Conservation (phyloP, 1,140 invertebrate species). For the Parapsyche elsis region DNA sequence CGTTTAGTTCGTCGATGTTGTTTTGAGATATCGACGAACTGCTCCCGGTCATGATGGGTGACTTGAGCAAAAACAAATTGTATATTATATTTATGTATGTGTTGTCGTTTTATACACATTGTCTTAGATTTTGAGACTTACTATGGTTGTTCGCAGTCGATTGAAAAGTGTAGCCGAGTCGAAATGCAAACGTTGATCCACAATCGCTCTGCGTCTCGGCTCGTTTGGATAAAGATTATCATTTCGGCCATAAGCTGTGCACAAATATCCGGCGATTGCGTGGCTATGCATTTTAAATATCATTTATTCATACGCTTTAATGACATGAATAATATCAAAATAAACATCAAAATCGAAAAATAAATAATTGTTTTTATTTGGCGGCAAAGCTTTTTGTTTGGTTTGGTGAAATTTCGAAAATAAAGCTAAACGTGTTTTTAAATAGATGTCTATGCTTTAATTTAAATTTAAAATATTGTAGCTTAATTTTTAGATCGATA, state of each 20-base stretch:
- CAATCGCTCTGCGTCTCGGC: conserved; percentile 65
- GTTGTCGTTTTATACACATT: too few species aligned
- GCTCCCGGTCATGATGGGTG: not conserved
- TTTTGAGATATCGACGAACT: conserved; percentile 50
- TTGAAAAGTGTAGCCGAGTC: conserved; percentile 67
- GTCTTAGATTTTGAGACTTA: conserved; percentile 57
- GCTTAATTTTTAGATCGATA: too few species aligned
- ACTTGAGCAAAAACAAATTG: not conserved
- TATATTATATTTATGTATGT: too few species aligned
- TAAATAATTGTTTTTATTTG: too few species aligned
- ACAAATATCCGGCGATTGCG: conserved; percentile 71
- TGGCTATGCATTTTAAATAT: conserved; percentile 62
- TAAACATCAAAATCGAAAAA: too few species aligned
- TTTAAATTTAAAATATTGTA: too few species aligned
- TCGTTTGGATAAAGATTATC: conserved; percentile 69
- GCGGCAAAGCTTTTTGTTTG: too few species aligned
- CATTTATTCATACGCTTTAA: too few species aligned
- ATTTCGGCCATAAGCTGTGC: conserved; percentile 67
- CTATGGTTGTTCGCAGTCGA: conserved; percentile 57
- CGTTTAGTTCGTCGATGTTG: conserved; percentile 58
- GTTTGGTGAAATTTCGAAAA: too few species aligned
- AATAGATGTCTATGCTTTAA: too few species aligned
- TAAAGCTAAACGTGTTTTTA: too few species aligned
- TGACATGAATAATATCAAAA: too few species aligned
- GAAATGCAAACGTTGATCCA: conserved; percentile 70